These are phyloP conservation scores for Orthosia gothica DNA, from an alignment of 2,888 invertebrate genomes.

Conservation along the genomic window DNA sequence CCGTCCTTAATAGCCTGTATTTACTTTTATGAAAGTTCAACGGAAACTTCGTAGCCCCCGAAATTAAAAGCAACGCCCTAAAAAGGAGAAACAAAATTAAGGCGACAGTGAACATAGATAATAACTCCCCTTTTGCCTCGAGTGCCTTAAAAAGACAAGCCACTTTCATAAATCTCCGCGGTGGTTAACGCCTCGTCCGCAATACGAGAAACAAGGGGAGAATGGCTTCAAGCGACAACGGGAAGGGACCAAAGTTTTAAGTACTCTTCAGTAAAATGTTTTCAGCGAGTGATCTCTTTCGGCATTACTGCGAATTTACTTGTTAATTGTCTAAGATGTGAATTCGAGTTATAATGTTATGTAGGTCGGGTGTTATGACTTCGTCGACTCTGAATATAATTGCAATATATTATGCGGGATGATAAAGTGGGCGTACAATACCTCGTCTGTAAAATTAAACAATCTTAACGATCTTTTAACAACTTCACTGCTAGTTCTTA, in stretches of 20 bases:
- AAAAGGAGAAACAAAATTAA: slow-evolving; percentile 80
- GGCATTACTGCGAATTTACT: slow-evolving; percentile 80
- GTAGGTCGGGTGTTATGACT: slow-evolving; percentile 64
- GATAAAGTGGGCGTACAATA: slow-evolving; percentile 54
- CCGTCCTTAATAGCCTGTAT: slow-evolving; percentile 72
- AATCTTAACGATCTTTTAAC: slow-evolving; percentile 46
- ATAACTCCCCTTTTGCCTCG: slow-evolving; percentile 81
- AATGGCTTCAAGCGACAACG: slow-evolving; percentile 80
- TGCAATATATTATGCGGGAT: slow-evolving; percentile 61
- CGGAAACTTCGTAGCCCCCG: slow-evolving; percentile 73
- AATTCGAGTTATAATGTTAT: slow-evolving; percentile 67
- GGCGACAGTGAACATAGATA: slow-evolving; percentile 81
- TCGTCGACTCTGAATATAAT: slow-evolving; percentile 65
- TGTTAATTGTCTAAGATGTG: slow-evolving; percentile 77
- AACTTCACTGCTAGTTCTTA: slow-evolving; percentile 26
- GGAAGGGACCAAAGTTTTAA: slow-evolving; percentile 82
- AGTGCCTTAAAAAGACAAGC: slow-evolving; percentile 84
- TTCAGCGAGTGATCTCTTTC: slow-evolving; percentile 82
- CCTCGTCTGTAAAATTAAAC: slow-evolving; percentile 56
- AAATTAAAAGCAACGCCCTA: slow-evolving; percentile 33
- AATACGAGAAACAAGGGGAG: slow-evolving; percentile 83
- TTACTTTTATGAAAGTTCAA: slow-evolving; percentile 73
- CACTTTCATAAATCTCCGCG: slow-evolving; percentile 85
- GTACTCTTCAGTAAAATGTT: slow-evolving; percentile 85
- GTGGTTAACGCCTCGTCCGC: slow-evolving; percentile 86